Conservation (phyloP, 2,113 vertebrate species). For the Gnathonemus longibarbis region DNA sequence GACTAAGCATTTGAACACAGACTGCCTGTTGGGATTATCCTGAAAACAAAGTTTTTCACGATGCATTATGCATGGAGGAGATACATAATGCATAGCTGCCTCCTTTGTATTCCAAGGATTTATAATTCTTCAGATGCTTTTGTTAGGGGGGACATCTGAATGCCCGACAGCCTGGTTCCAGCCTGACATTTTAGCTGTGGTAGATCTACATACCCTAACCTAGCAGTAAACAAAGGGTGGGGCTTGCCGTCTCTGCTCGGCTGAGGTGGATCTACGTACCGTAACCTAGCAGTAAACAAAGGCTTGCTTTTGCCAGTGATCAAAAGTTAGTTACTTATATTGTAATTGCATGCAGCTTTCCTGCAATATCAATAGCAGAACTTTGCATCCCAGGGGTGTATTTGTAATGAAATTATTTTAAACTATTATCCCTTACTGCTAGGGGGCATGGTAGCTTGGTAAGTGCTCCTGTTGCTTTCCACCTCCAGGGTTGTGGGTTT, state of each 20-base stretch:
- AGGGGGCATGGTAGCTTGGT: not conserved
- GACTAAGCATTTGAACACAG: not conserved
- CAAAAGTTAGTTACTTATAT: not conserved
- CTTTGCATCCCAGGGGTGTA: not conserved
- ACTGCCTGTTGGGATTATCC: not conserved
- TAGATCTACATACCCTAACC: not conserved
- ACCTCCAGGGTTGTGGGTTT: not conserved
- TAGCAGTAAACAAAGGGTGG: not conserved
- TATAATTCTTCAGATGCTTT: conserved; percentile 2
- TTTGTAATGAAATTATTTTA: not conserved
- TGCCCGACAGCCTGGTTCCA: not conserved
- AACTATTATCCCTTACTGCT: not conserved
- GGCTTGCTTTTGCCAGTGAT: not conserved
- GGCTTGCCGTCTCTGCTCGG: not conserved
- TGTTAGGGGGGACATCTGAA: not conserved
- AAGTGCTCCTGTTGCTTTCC: not conserved
- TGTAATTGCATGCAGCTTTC: not conserved
- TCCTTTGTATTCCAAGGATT: not conserved
- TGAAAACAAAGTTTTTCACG: not conserved
- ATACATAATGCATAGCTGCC: conserved; percentile 12
- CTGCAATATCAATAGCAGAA: not conserved
- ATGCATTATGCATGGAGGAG: not conserved
- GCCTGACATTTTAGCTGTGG: not conserved
- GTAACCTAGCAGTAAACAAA: no score
- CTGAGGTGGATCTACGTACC: not conserved